Conservation (phyloP, 1,140 invertebrate species). For the Drosophila bifasciata region DNA sequence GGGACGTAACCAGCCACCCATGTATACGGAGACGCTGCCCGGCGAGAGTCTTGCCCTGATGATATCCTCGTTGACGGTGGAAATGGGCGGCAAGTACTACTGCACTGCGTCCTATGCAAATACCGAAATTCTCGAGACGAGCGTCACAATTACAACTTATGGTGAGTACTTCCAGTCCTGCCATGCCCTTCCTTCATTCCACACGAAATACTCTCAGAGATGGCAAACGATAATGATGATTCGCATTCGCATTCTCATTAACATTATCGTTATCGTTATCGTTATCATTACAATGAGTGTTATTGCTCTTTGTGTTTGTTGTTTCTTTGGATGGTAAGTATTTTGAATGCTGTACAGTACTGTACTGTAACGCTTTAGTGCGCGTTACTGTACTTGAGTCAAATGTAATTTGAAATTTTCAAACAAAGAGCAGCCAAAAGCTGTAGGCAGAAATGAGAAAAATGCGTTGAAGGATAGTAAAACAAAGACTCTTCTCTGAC, state of each 20-base stretch:
- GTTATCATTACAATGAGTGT: background rate
- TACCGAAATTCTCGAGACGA: slow-evolving; percentile 87
- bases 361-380: too few species aligned
- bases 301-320: background rate
- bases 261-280: slow-evolving; percentile 25
- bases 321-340: too few species aligned
- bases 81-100: slow-evolving; percentile 92
- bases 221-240: slow-evolving; percentile 15
- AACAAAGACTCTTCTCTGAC: too few species aligned
- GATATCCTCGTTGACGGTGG: slow-evolving; percentile 89
- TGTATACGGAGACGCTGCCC: slow-evolving; percentile 88
- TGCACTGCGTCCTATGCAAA: slow-evolving; percentile 92
- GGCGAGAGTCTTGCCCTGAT: slow-evolving; percentile 88
- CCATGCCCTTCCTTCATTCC: too few species aligned
- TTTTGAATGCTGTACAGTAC: too few species aligned
- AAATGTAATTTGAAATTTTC: too few species aligned
- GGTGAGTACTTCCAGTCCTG: slow-evolving; percentile 85
- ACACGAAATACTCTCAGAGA: background rate
- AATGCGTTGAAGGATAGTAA: too few species aligned
- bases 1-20: slow-evolving; percentile 85
- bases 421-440: too few species aligned
- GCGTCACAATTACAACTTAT: slow-evolving; percentile 90
- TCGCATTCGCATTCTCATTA: slow-evolving; percentile 5
- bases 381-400: too few species aligned
- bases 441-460: too few species aligned